Percentiles rank a stretch among this genome's conserved stretches.
These are phyloP conservation scores for Morinoia aosen DNA, from an alignment of 2,888 invertebrate species.

Conservation along the genomic window DNA sequence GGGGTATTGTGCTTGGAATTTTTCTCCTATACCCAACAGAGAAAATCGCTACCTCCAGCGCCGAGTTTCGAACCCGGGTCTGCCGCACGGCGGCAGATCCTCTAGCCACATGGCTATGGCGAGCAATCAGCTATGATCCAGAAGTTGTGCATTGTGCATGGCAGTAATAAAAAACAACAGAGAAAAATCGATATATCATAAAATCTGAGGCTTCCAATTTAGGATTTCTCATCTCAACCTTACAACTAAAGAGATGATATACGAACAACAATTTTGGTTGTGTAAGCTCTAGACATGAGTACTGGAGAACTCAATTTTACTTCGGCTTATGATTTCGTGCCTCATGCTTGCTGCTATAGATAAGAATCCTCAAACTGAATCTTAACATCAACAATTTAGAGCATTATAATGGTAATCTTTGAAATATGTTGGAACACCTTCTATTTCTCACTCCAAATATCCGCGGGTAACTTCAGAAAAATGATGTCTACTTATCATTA, in stretches of 20 bases:
- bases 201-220: neutral
- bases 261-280: neutral
- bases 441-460: neutral
- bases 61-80: too few species aligned
- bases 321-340: neutral
- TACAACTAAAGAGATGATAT: neutral
- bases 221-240: neutral
- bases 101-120: too few species aligned
- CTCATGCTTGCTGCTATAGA: neutral
- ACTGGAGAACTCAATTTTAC: neutral
- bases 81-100: too few species aligned
- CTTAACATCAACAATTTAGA: neutral
- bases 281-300: neutral
- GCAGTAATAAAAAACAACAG: neutral
- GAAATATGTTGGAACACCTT: neutral
- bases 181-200: neutral
- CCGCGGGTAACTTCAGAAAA: neutral
- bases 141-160: too few species aligned
- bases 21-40: too few species aligned
- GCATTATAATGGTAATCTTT: neutral
- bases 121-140: too few species aligned
- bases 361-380: neutral
- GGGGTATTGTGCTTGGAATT: too few species aligned
- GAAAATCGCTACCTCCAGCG: too few species aligned
- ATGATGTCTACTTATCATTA: neutral